Evolutionary conservation across 1,140 invertebrate genomes (phyloP).

Genomic region (Hycleus cichorii): DNA sequence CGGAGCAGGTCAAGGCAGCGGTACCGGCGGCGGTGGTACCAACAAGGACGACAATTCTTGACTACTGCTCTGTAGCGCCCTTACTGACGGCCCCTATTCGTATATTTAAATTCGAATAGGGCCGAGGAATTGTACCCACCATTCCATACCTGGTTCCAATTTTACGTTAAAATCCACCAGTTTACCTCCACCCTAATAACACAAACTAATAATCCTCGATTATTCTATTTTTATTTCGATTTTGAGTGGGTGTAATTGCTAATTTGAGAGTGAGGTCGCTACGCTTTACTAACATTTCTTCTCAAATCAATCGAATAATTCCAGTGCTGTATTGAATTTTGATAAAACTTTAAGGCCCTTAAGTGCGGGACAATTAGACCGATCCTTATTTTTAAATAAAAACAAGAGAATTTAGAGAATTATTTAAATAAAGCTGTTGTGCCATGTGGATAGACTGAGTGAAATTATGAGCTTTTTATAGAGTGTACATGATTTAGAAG

Average conservation of each 20-base stretch:
- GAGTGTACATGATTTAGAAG: conserved; percentile 10
- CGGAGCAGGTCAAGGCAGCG: conserved; percentile 45
- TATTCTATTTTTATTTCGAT: conserved; percentile 5
- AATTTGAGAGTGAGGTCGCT: conserved; percentile 9
- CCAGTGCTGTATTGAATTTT: background rate
- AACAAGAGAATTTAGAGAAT: background rate
- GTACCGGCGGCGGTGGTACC: conserved; percentile 49
- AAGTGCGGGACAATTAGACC: background rate
- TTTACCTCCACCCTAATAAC: background rate
- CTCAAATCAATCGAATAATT: background rate
- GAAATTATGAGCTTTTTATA: conserved; percentile 23
- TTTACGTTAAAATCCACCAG: conserved; percentile 6
- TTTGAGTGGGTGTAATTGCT: conserved; percentile 5
- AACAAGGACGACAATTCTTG: conserved; percentile 91
- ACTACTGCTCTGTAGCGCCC: conserved; percentile 98
- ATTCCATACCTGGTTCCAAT: conserved; percentile 14
- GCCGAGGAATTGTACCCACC: conserved; percentile 13
- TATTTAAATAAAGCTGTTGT: conserved; percentile 9
- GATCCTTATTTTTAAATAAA: conserved; percentile 2
- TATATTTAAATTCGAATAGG: conserved; percentile 48
- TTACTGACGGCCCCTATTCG: conserved; percentile 84
- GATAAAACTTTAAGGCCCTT: background rate
- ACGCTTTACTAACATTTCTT: conserved; percentile 3
- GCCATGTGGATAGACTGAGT: conserved; percentile 19
- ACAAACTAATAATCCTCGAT: background rate